Percentiles rank a stretch among this genome's conserved stretches.
Conservation (phyloP, 2,888 invertebrate species). For the Taphrorychus bicolor region DNA sequence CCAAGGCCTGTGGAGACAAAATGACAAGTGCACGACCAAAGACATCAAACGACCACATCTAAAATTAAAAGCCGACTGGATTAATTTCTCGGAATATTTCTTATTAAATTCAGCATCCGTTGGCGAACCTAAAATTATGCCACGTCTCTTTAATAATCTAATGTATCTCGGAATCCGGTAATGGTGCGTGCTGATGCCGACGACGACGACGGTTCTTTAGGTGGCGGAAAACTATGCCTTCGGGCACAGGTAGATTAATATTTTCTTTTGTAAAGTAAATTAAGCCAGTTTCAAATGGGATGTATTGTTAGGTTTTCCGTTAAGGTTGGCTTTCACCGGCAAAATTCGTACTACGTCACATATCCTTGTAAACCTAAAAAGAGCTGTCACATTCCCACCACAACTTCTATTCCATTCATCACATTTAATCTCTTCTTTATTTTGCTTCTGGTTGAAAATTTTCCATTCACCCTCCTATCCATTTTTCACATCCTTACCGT, state of each 20-base stretch:
- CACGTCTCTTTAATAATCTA: constrained; percentile 42
- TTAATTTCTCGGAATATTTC: constrained; percentile 61
- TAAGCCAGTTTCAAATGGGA: background rate
- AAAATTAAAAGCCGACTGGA: constrained; percentile 60
- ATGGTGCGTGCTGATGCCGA: constrained; percentile 18
- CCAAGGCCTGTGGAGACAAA: constrained; percentile 27
- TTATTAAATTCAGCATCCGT: constrained; percentile 56
- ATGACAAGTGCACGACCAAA: constrained; percentile 21
- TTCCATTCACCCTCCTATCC: no score
- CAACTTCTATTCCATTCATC: no score
- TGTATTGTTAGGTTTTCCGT: no score
- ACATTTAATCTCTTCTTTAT: no score
- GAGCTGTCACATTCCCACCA: no score
- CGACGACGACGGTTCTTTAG: constrained; percentile 3
- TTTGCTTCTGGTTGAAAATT: no score
- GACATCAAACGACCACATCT: constrained; percentile 58
- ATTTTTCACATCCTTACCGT: no score
- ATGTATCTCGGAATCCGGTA: constrained; percentile 18
- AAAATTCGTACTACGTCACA: no score
- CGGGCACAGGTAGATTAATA: background rate
- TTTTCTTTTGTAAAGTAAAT: background rate
- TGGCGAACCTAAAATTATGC: constrained; percentile 44
- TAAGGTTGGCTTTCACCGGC: no score
- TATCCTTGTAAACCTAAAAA: no score
- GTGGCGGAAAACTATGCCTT: constrained; percentile 12